These are phyloP conservation scores for Sisyra nigra DNA, from an alignment of 2,888 invertebrate genomes.

Conservation along the genomic window DNA sequence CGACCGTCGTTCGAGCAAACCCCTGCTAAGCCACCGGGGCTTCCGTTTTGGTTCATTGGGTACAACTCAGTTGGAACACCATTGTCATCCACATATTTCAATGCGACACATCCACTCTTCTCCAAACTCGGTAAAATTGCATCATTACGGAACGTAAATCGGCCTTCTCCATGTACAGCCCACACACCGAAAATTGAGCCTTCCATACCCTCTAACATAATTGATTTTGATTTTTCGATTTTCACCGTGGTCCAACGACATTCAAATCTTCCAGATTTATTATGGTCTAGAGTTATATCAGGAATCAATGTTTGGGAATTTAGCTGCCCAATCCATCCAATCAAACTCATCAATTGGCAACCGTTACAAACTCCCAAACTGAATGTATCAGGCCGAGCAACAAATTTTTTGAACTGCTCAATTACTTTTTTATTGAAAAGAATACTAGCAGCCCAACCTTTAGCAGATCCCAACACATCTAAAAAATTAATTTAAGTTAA, in stretches of 20 bases:
- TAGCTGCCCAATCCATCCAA: slow-evolving; percentile 69
- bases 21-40: slow-evolving; percentile 72
- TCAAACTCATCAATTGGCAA: slow-evolving; percentile 85
- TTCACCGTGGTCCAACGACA: slow-evolving; percentile 46
- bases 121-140: slow-evolving; percentile 32
- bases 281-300: slow-evolving; percentile 64
- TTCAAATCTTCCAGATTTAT: slow-evolving; percentile 77
- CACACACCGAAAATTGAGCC: slow-evolving; percentile 84
- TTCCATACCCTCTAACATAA: slow-evolving; percentile 85
- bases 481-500: slow-evolving; percentile 13
- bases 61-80: slow-evolving; percentile 61
- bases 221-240: slow-evolving; percentile 51
- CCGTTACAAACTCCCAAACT: slow-evolving; percentile 98
- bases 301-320: slow-evolving; percentile 26
- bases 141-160: slow-evolving; percentile 42
- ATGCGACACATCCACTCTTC: slow-evolving; percentile 46
- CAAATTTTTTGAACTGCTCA: slow-evolving; percentile 62
- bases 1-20: slow-evolving; percentile 81
- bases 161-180: slow-evolving; percentile 94
- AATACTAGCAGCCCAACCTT: slow-evolving; percentile 94
- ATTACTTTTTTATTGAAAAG: slow-evolving; percentile 61
- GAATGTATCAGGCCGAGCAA: slow-evolving; percentile 63
- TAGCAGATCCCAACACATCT: slow-evolving; percentile 93
- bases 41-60: slow-evolving; percentile 93
- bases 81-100: slow-evolving; percentile 73